These are phyloP conservation scores for Oncorhynchus clarkii DNA, from an alignment of 2,113 vertebrate genomes.

Conservation along the genomic window DNA sequence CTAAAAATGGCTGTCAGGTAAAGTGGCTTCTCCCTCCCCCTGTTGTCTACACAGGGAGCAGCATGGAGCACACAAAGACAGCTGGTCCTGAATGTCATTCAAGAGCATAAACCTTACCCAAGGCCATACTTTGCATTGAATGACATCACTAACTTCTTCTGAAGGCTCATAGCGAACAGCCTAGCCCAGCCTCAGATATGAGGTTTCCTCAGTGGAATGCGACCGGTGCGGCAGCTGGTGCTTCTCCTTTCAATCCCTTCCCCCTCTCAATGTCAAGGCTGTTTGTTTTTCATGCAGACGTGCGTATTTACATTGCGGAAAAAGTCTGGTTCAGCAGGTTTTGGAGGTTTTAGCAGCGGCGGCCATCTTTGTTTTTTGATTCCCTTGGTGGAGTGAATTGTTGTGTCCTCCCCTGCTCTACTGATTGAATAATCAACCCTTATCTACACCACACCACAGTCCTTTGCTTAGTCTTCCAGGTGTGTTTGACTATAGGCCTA, in stretches of 20 bases:
- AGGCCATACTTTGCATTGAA: conserved; percentile 29
- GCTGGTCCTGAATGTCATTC: conserved; percentile 59
- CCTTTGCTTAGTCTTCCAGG: not conserved
- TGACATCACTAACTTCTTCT: conserved; percentile 65
- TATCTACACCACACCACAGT: conserved; percentile 9
- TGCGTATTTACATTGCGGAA: not conserved
- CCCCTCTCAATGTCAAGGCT: not conserved
- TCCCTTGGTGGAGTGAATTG: not conserved
- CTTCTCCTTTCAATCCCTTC: not conserved
- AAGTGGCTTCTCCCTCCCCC: conserved; percentile 20
- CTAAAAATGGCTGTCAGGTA: conserved; percentile 62
- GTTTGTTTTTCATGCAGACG: not conserved
- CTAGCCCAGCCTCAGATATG: conserved; percentile 41
- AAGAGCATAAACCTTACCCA: conserved; percentile 44
- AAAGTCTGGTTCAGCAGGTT: not conserved
- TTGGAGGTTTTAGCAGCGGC: not conserved
- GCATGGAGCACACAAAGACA: conserved; percentile 54
- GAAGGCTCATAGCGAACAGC: conserved; percentile 31
- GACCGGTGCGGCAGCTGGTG: conserved; percentile 49
- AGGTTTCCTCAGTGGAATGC: conserved; percentile 58
- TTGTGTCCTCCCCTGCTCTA: not conserved
- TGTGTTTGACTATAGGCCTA: not conserved
- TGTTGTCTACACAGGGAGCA: not conserved
- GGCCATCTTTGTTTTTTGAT: not conserved
- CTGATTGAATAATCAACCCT: conserved; percentile 5